Evolutionary conservation across 2,888 invertebrate genomes (phyloP), one percentile per base, ranked within the genome.

Genomic region (Synanthedon andrenaeformis): DNA sequence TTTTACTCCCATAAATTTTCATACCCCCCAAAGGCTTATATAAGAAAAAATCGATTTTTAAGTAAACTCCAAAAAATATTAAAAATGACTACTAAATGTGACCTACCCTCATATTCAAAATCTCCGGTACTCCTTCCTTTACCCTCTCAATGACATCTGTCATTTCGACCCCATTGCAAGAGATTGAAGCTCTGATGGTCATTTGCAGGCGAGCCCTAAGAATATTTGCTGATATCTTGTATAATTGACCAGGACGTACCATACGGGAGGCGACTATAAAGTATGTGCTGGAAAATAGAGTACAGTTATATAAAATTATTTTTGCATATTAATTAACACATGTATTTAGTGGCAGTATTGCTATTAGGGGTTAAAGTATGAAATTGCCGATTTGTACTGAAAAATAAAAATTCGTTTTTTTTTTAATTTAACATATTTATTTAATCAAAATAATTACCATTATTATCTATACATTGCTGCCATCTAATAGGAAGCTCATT

Each of bases 231-330:
- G 94, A 93, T 5, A 97, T 92, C 67, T 95, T 92, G 76, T 96
- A 96, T 54, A 97, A 92, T 68, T 97, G 95, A 0, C 95, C 96
- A 0, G 98, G 98, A 4, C 97, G 90, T 11, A 98, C 94, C 90
- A 95, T 93, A 62, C 92, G 91, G 3, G 97, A 96, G 0, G 97
- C 96, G 35, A 98, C 94, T 59, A 98, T 92, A 70, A 98, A 96
- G 77, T 97, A 98, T 8, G 96, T 95, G 56, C 96, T 96, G 83
- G 42, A 88, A 87, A 14, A 45, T 35, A 35, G 35, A 10, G 35
- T 35, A 35, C 35, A 35, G 8, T 35, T 35, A 35, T 35, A 57
- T 41, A 17, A 41, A 54, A 41, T 11, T 48, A 41, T 19, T 14
- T 52, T 45, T 52, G 14, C 45, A 45, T 23, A 3, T 12, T 45